phyloP scores from a whole-genome alignment of 1,140 invertebrate genomes.

The Nebria ingens region DNA sequence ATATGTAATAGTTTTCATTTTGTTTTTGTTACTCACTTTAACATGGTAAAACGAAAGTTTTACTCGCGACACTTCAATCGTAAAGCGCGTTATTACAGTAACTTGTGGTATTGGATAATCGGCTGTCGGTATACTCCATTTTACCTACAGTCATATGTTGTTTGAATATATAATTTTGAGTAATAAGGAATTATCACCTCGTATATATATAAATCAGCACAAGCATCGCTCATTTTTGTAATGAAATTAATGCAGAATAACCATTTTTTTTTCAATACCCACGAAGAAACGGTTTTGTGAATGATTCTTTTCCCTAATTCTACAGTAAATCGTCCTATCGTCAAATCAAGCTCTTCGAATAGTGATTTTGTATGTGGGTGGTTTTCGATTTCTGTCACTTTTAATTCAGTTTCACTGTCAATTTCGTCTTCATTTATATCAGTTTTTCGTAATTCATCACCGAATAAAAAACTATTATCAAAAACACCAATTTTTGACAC shows the following conservation, averaged over 20 bases:
- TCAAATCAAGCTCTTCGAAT: background rate
- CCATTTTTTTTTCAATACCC: background rate
- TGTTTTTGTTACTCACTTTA: too few species aligned
- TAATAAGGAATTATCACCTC: background rate
- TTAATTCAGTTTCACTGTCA: background rate
- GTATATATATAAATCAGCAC: background rate
- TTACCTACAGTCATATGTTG: constrained; percentile 15
- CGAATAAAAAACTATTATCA: background rate
- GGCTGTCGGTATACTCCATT: constrained; percentile 23
- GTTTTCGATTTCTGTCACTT: too few species aligned
- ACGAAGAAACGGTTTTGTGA: too few species aligned
- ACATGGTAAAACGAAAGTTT: constrained; percentile 18
- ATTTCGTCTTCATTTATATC: background rate
- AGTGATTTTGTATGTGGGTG: background rate
- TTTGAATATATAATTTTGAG: background rate
- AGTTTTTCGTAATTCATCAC: background rate
- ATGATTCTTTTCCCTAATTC: too few species aligned
- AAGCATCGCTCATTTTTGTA: background rate
- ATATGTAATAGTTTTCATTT: constrained; percentile 17
- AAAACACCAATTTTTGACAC: background rate
- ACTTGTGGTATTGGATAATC: constrained; percentile 25
- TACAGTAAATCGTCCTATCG: too few species aligned
- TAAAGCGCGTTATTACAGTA: constrained; percentile 22
- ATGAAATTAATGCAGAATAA: background rate
- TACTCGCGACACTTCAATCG: constrained; percentile 21